Percentiles rank a stretch among this genome's conserved stretches.
Conservation (phyloP, 2,888 invertebrate genomes). For the Adineta ricciae region DNA sequence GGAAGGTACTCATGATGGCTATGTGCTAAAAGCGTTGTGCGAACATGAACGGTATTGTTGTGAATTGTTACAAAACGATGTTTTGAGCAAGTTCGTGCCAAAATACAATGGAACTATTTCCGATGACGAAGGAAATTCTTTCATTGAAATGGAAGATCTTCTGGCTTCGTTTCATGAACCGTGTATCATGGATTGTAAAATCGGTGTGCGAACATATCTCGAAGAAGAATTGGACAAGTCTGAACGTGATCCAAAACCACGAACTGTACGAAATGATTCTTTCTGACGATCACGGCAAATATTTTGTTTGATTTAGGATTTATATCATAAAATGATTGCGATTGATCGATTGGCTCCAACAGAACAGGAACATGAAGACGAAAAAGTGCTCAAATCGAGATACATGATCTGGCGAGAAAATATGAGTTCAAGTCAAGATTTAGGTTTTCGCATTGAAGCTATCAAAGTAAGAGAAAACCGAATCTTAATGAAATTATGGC, state of each 20-base stretch:
- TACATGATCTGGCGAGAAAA: slow-evolving; percentile 77
- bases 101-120: slow-evolving; percentile 21
- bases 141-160: slow-evolving; percentile 87
- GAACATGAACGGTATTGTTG: slow-evolving; percentile 24
- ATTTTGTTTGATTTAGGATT: slow-evolving; percentile 59
- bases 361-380: slow-evolving; percentile 65
- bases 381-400: slow-evolving; percentile 82
- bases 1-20: slow-evolving; percentile 28
- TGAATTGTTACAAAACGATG: slow-evolving; percentile 26
- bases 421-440: slow-evolving; percentile 78
- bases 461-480: slow-evolving; percentile 59
- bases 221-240: slow-evolving; percentile 89
- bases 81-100: slow-evolving; percentile 25
- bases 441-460: slow-evolving; percentile 90
- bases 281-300: not conserved
- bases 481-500: not conserved
- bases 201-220: slow-evolving; percentile 85
- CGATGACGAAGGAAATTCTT: slow-evolving; percentile 46
- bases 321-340: slow-evolving; percentile 88
- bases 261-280: not conserved
- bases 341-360: slow-evolving; percentile 78
- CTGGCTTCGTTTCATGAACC: slow-evolving; percentile 79
- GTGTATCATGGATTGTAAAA: slow-evolving; percentile 90
- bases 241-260: slow-evolving; percentile 73
- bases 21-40: slow-evolving; percentile 26